Evolutionary conservation across 1,140 invertebrate genomes (phyloP), one percentile per base, ranked within the genome.

Genomic region (Rhopalosiphum maidis): DNA sequence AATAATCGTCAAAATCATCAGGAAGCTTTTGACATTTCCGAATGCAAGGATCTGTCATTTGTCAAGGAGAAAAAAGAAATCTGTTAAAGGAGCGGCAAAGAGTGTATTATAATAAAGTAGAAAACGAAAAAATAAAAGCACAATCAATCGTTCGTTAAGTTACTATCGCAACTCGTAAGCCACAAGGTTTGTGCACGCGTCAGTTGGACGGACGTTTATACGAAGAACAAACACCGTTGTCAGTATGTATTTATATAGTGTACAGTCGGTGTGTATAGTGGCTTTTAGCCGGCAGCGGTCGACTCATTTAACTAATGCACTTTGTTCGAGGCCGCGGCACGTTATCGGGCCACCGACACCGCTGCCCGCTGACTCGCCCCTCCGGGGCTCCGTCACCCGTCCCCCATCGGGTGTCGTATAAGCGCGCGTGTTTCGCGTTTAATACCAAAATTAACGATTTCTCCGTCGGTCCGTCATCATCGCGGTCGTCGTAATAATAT

Each of bases 241-340:
- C n/a, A 35, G 60, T 77, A 18, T 77, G 23, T 35, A 54, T 21
- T 68, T 41, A 41, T 77, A 6, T 77, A 77, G 30, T 35, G 30
- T 77, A n/a, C n/a, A 77, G 30, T 77, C 30, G 15, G 60, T 77
- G 30, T 30, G 9, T 23, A 83, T 37, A 22, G 21, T 43, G 23
- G 83, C 83, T 85, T 85, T 85, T 85, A 85, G 83, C 2, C 22
- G 83, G 23, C 83, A 15, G 83, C 83, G 30, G 60, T 35, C 83
- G 83, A 85, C 41, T 85, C 83, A 85, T 85, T 85, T 85, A 85
- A 85, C 83, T 85, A 85, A 85, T 85, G 83, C 83, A 85, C 41
- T 85, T 85, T 43, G 83, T 37, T 41, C 83, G 83, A 85, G 41
- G 83, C 23, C 83, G 37, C 41, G 9, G 22, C 37, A 11, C 83